Evolutionary conservation across 2,888 invertebrate species (phyloP).

Genomic region (Chironomus riparius): DNA sequence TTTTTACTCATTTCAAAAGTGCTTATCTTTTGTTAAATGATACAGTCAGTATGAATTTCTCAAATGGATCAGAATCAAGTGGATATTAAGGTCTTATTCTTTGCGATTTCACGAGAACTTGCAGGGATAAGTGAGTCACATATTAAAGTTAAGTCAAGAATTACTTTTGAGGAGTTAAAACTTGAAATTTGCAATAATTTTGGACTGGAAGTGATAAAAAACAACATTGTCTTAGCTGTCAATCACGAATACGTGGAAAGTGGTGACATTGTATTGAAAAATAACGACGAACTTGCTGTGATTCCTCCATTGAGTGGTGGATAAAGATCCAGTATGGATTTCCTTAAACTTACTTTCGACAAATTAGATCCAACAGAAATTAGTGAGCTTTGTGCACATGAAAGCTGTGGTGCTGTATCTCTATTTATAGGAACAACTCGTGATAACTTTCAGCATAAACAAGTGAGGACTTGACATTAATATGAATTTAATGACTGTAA

Average conservation of each 20-base stretch:
- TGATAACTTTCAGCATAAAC: conserved; percentile 71
- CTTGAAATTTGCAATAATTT: conserved; percentile 51
- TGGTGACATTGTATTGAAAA: conserved; percentile 48
- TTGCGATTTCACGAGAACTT: conserved; percentile 82
- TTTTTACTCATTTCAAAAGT: too few relatives aligned
- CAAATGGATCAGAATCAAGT: conserved; percentile 33
- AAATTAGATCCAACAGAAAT: conserved; percentile 60
- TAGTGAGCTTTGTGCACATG: conserved; percentile 54
- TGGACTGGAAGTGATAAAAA: conserved; percentile 56
- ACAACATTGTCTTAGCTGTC: conserved; percentile 66
- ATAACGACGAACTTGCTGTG: conserved; percentile 76
- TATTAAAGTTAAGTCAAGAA: conserved; percentile 46
- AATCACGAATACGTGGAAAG: conserved; percentile 70
- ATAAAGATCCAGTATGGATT: conserved; percentile 54
- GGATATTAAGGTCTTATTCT: conserved; percentile 68
- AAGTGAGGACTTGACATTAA: conserved; percentile 42
- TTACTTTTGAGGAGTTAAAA: conserved; percentile 52
- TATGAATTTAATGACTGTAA: not conserved
- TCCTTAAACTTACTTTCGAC: conserved; percentile 56
- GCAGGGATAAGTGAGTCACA: conserved; percentile 53
- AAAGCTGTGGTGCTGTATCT: conserved; percentile 79
- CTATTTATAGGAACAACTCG: conserved; percentile 84
- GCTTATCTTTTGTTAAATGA: too few relatives aligned
- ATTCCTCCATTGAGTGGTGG: conserved; percentile 95
- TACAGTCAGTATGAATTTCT: too few relatives aligned